Evolutionary conservation across 37 sponge, comb jelly and placozoan genomes (phyloP).

Genomic region (Theonella swinhoei): DNA sequence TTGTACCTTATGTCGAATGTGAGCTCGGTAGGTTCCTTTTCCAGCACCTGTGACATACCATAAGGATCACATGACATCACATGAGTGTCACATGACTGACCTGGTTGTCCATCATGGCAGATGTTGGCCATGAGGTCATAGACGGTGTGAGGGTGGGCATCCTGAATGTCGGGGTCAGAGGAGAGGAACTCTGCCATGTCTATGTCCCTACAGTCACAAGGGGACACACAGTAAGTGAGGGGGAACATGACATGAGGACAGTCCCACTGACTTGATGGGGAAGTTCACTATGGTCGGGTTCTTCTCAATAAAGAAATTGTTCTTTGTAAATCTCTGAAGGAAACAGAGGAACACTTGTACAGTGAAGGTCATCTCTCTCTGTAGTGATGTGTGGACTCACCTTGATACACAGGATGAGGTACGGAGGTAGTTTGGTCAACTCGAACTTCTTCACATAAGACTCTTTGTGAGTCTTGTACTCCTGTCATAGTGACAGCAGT

Average conservation of each 20-base stretch:
- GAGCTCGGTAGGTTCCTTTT: slow-evolving; percentile 89
- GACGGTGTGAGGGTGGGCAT: slow-evolving; percentile 77
- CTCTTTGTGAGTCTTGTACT: slow-evolving; percentile 92
- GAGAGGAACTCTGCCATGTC: slow-evolving; percentile 96
- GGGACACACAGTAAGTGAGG: too few species aligned
- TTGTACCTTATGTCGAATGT: slow-evolving; percentile 81
- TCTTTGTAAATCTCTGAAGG: slow-evolving; percentile 91
- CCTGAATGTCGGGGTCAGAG: slow-evolving; percentile 75
- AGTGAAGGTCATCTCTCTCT: not conserved
- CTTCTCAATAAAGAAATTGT: slow-evolving; percentile 97
- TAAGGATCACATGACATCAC: not conserved
- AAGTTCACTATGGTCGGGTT: slow-evolving; percentile 99
- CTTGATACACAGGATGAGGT: slow-evolving; percentile 91
- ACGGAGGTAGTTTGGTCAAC: slow-evolving; percentile 90
- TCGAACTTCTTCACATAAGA: slow-evolving; percentile 89
- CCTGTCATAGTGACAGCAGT: slow-evolving; percentile 44
- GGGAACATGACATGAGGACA: too few species aligned
- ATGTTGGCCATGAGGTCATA: slow-evolving; percentile 97
- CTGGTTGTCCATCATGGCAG: slow-evolving; percentile 94
- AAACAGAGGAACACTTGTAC: not conserved
- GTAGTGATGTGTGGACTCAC: slow-evolving; percentile 8
- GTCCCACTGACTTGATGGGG: slow-evolving; percentile 85
- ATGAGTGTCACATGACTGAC: slow-evolving; percentile 13
- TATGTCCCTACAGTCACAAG: slow-evolving; percentile 79
- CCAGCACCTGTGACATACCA: slow-evolving; percentile 54